Evolutionary conservation across 2,888 invertebrate genomes (phyloP), one percentile per base, ranked within the genome.

Genomic region (Alloscopus bannaensis): DNA sequence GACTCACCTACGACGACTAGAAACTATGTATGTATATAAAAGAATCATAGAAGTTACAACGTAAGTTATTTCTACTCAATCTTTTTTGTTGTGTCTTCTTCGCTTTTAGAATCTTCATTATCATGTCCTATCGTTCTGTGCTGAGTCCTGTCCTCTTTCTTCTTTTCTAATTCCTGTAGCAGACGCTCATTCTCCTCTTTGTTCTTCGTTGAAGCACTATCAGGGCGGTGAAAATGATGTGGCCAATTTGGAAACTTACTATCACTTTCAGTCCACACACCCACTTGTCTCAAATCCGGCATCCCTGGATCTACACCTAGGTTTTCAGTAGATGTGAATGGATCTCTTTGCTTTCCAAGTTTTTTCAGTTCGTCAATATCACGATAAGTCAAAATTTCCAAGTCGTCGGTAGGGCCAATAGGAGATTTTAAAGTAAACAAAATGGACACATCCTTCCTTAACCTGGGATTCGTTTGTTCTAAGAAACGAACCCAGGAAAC

Each of bases 401-500:
- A 40, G 31, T 83, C 79, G 72, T 86, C 86, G 20, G 86, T 86
- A 11, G 85, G 82, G 20, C 89, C 90, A 20, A 91, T 88, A 6
- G 92, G 92, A 3, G 94, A 92, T 83, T 90, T 91, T 29, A 96
- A 90, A 42, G 93, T 94, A 87, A 98, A 98, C 79, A 97, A 91
- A 52, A 98, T 92, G n/a, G 96, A 94, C 86, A 95, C 91, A 81
- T 91, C 90, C 66, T 79, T 77, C 65, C 91, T 91, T 77, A 98
- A 88, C 11, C 90, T 88, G 0, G 95, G 93, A 89, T 96, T 95
- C 0, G 91, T 85, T 76, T 91, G 91, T 88, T 97, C 94, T 83
- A 97, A 88, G 86, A 94, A 91, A 68, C 95, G 91, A 87, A 97
- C 92, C 97, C 95, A 98, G 0, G 96, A 95, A n/a, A 97, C 88